Evolutionary conservation across 1,140 invertebrate genomes (phyloP).

Genomic region (Phortica variegata): DNA sequence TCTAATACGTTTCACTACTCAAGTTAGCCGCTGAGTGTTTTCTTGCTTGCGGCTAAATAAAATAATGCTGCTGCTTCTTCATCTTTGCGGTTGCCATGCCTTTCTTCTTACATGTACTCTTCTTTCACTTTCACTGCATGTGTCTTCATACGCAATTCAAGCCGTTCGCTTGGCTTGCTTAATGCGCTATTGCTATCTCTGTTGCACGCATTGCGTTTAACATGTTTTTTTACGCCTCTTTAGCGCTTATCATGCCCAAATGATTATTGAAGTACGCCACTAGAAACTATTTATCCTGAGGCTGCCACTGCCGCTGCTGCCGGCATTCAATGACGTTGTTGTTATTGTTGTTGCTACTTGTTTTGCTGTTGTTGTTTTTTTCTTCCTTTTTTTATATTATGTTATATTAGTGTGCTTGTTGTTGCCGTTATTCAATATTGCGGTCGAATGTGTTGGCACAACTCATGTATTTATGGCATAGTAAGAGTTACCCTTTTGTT

Average conservation of each 20-base stretch:
- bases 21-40: too few species aligned
- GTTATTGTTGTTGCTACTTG: background rate
- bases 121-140: too few species aligned
- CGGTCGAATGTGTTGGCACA: conserved; percentile 26
- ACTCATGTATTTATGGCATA: conserved; percentile 33
- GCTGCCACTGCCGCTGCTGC: conserved; percentile 33
- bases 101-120: too few species aligned
- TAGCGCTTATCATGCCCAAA: conserved; percentile 54
- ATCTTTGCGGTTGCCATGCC: too few species aligned
- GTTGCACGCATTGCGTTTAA: too few species aligned
- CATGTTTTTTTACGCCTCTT: conserved; percentile 40
- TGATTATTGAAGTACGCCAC: conserved; percentile 51
- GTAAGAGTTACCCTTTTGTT: conserved; percentile 3
- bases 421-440: conserved; percentile 52
- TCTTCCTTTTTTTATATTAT: too few species aligned
- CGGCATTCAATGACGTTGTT: background rate
- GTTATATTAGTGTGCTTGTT: conserved; percentile 18
- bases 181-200: too few species aligned
- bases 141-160: conserved; percentile 11
- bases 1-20: too few species aligned
- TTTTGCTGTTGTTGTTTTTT: conserved; percentile 12
- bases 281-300: conserved; percentile 51
- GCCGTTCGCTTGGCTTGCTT: conserved; percentile 26
- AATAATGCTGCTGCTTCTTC: too few species aligned
- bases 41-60: too few species aligned